phyloP scores from a whole-genome alignment of 2,797 vertebrate genomes.

The Pagetopsis macropterus region DNA sequence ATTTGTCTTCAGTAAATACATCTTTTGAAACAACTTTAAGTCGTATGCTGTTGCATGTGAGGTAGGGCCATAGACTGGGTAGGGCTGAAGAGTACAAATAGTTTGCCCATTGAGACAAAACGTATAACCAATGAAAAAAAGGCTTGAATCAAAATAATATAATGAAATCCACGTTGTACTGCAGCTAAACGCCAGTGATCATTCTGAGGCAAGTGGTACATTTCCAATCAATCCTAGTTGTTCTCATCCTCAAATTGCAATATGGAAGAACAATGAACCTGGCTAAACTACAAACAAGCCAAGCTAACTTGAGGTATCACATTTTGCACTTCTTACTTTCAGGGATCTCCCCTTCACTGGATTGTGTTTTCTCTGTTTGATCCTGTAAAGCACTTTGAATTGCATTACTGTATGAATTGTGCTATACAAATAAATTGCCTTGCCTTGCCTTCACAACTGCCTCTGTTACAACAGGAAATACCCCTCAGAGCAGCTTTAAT shows the following conservation, averaged over 20 bases:
- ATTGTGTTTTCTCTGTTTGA: too few species aligned
- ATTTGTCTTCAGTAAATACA: neutral
- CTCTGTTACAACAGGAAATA: slow-evolving; percentile 47
- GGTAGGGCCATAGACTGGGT: neutral
- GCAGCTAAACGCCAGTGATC: slow-evolving; percentile 1
- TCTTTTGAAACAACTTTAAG: neutral
- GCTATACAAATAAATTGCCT: too few species aligned
- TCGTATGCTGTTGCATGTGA: neutral
- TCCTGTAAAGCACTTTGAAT: too few species aligned
- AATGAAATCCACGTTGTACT: neutral
- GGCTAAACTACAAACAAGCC: slow-evolving; percentile 23
- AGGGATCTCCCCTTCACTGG: slow-evolving; percentile 12
- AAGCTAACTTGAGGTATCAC: slow-evolving; percentile 19
- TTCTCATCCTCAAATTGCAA: slow-evolving; percentile 4
- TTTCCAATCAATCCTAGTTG: slow-evolving; percentile 16
- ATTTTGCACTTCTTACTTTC: slow-evolving; percentile 30
- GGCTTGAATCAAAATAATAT: neutral
- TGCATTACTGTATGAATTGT: too few species aligned
- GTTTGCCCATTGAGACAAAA: neutral
- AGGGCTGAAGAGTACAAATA: neutral
- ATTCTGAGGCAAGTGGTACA: neutral
- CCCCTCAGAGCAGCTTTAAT: slow-evolving; percentile 32
- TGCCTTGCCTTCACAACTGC: slow-evolving; percentile 2
- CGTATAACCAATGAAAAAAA: neutral
- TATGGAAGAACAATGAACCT: neutral